phyloP scores from a whole-genome alignment of 2,797 vertebrate genomes.

The Chiroxiphia lanceolata region DNA sequence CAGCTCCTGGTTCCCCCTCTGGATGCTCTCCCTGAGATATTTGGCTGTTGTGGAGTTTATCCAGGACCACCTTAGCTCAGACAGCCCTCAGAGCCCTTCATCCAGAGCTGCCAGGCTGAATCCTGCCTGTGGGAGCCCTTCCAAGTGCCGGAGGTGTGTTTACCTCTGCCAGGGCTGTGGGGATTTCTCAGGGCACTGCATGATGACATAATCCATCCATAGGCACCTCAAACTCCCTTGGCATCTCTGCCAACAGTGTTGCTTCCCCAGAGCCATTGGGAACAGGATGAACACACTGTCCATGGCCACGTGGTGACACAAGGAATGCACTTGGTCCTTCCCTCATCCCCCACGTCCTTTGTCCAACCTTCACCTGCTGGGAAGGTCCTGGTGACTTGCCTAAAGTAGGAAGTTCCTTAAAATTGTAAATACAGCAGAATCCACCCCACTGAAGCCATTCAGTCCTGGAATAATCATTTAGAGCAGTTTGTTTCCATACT shows the following conservation, averaged over 20 bases:
- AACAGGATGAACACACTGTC: background rate
- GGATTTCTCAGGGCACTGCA: background rate
- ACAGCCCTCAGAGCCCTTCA: background rate
- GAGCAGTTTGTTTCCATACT: background rate
- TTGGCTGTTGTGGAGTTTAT: background rate
- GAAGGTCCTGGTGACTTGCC: background rate
- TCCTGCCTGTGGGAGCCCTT: background rate
- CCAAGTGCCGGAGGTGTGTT: background rate
- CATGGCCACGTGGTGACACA: background rate
- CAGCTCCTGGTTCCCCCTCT: background rate
- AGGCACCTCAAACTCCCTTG: background rate
- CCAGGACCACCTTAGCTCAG: background rate
- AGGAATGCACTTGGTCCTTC: background rate
- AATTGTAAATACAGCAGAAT: background rate
- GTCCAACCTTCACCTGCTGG: background rate
- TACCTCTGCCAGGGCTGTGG: background rate
- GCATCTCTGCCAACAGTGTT: background rate
- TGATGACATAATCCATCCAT: background rate
- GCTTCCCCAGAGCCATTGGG: background rate
- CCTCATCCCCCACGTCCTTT: background rate
- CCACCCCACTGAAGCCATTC: background rate
- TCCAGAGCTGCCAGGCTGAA: background rate
- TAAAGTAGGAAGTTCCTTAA: background rate
- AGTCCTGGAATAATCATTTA: background rate
- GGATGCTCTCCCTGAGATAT: background rate